Evolutionary conservation across 35 echinoderm and acorn worm species (phyloP).

Genomic region (Acanthaster planci): DNA sequence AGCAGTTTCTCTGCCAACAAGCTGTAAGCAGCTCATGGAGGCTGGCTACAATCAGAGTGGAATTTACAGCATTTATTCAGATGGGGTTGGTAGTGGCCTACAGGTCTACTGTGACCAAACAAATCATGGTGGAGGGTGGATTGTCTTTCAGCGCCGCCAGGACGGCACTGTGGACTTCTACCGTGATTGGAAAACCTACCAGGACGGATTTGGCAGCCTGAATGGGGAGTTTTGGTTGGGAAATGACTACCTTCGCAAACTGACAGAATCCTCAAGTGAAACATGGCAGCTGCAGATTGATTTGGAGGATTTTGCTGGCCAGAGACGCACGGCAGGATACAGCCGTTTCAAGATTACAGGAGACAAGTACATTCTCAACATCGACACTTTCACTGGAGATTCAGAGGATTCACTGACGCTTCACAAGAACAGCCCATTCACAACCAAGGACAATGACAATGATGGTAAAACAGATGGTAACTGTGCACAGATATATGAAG

Average conservation of each 20-base stretch:
- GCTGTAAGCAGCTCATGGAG: no score
- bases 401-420: neutral
- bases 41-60: no score
- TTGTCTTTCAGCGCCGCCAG: no score
- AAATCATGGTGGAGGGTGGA: no score
- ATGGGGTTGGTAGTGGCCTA: no score
- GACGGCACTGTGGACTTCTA: no score
- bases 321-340: neutral
- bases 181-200: no score
- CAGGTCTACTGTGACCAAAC: no score
- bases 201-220: slow-evolving; percentile 20
- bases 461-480: slow-evolving; percentile 18
- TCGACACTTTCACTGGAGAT: neutral
- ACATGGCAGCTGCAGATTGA: neutral
- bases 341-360: neutral
- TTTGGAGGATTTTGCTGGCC: neutral
- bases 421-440: slow-evolving; percentile 41
- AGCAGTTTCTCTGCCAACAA: no score
- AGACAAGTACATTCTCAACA: neutral
- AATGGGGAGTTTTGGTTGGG: slow-evolving; percentile 36
- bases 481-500: slow-evolving; percentile 38
- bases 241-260: no score
- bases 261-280: neutral
- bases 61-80: no score
- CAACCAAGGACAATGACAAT: slow-evolving; percentile 51